phyloP scores from a whole-genome alignment of 2,797 vertebrate species.

The Trematomus bernacchii region DNA sequence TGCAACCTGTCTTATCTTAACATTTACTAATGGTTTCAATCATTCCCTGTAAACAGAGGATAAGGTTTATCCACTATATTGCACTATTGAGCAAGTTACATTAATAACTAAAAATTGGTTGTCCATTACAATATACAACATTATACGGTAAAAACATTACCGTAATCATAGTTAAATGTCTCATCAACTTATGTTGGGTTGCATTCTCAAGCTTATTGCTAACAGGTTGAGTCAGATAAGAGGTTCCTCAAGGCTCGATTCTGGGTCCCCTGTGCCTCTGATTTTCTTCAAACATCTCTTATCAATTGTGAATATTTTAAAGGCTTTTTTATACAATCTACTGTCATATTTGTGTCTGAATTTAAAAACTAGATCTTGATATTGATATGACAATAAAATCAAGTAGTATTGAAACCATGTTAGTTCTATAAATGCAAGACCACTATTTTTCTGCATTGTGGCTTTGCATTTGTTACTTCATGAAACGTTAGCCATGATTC shows the following conservation, averaged over 20 bases:
- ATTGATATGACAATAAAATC: neutral
- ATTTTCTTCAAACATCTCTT: neutral
- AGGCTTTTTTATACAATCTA: neutral
- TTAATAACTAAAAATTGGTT: neutral
- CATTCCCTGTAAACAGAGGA: neutral
- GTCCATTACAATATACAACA: neutral
- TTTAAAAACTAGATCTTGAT: neutral
- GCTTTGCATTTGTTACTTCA: slow-evolving; percentile 1
- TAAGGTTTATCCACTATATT: neutral
- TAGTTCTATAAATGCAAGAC: neutral
- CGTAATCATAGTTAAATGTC: neutral
- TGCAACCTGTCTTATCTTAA: slow-evolving; percentile 4
- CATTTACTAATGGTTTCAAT: slow-evolving; percentile 10
- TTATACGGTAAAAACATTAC: neutral
- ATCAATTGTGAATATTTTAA: neutral
- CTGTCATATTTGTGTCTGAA: neutral
- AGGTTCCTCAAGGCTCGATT: slow-evolving; percentile 25
- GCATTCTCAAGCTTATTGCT: neutral
- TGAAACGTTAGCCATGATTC: neutral
- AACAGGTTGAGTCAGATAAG: slow-evolving; percentile 7
- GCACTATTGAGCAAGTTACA: neutral
- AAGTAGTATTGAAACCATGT: neutral
- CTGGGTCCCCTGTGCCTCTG: slow-evolving; percentile 10
- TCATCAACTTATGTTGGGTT: neutral
- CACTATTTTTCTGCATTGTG: neutral